phyloP scores from a whole-genome alignment of 1,140 invertebrate genomes.

The Leptonema lineaticorne region DNA sequence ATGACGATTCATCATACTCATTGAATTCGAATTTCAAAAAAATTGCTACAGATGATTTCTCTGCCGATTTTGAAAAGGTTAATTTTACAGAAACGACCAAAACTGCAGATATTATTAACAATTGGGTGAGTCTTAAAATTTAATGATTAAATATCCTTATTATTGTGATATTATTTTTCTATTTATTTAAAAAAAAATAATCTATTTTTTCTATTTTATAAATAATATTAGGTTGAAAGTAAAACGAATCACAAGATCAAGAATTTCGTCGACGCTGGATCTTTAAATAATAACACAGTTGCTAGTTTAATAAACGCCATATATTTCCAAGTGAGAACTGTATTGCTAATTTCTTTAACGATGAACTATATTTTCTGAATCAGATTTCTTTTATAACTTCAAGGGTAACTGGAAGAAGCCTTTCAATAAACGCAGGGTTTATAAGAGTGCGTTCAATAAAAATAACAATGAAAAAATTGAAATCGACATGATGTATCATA shows the following conservation, averaged over 20 bases:
- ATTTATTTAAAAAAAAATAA: no score
- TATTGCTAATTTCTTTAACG: no score
- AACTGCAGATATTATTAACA: no score
- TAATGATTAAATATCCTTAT: no score
- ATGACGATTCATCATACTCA: no score
- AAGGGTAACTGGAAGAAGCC: constrained; percentile 35
- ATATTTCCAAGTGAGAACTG: constrained; percentile 69
- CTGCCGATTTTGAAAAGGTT: neutral
- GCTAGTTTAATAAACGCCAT: constrained; percentile 75
- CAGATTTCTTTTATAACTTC: constrained; percentile 41
- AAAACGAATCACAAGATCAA: constrained; percentile 38
- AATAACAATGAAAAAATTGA: constrained; percentile 27
- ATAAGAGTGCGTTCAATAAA: constrained; percentile 25
- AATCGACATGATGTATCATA: constrained; percentile 31
- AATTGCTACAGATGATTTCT: neutral
- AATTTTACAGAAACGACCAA: no score
- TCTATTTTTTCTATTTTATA: neutral
- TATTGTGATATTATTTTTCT: no score
- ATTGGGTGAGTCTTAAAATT: no score
- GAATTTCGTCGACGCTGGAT: constrained; percentile 56
- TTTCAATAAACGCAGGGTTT: constrained; percentile 7
- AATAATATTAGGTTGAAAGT: constrained; percentile 19
- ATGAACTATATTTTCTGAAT: no score
- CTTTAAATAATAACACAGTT: constrained; percentile 50
- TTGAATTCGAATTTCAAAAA: neutral